A percentile compares a stretch with the other conserved stretches of the same genome.
Conservation (phyloP, 2,888 invertebrate genomes). For the Linyphia triangularis region DNA sequence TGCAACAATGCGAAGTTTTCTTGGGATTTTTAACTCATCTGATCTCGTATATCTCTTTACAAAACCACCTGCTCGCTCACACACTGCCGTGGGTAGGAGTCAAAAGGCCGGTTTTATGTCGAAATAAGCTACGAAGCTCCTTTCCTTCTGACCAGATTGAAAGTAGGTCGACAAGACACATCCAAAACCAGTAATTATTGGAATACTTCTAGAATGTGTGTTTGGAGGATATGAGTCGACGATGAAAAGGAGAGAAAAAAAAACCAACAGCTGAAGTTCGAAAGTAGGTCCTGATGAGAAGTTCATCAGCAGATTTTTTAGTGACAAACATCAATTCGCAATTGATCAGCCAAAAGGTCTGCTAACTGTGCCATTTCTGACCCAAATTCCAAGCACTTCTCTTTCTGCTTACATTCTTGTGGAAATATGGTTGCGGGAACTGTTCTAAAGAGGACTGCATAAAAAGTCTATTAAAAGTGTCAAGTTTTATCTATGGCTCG, state of each 20-base stretch:
- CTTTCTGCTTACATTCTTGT: neutral
- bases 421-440: neutral
- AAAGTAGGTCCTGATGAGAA: slow-evolving; percentile 52
- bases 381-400: slow-evolving; percentile 8
- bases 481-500: neutral
- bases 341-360: slow-evolving; percentile 8
- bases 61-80: neutral
- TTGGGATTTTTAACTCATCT: neutral
- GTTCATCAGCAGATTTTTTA: neutral
- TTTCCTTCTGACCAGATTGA: slow-evolving; percentile 24
- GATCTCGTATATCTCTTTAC: neutral
- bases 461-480: neutral
- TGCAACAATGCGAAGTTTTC: neutral
- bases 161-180: slow-evolving; percentile 51
- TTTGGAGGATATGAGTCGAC: slow-evolving; percentile 21
- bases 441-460: neutral
- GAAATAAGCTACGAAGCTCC: slow-evolving; percentile 6
- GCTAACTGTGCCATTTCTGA: slow-evolving; percentile 22
- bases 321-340: slow-evolving; percentile 17
- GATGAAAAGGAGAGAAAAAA: slow-evolving; percentile 28
- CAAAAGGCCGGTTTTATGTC: slow-evolving; percentile 9
- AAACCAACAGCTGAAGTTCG: slow-evolving; percentile 3
- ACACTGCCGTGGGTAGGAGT: neutral
- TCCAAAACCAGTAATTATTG: slow-evolving; percentile 53
- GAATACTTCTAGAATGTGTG: slow-evolving; percentile 35